phyloP scores from a whole-genome alignment of 1,140 invertebrate species.

The Euglossa dilemma region DNA sequence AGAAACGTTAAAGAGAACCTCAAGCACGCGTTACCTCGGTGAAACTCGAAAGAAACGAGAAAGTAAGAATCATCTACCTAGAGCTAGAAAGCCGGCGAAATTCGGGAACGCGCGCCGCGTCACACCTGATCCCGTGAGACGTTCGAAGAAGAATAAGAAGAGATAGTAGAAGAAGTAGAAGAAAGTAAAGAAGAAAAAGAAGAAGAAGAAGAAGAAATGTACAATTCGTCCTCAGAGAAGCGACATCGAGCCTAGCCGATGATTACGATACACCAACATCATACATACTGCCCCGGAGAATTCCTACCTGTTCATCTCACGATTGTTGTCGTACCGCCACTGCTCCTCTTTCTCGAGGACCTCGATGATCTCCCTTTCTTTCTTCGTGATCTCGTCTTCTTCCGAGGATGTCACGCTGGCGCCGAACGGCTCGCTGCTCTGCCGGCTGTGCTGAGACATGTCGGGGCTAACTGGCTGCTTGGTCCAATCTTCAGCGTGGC shows the following conservation, averaged over 20 bases:
- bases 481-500: constrained; percentile 83
- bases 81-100: constrained; percentile 14
- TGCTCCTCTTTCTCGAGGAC: constrained; percentile 87
- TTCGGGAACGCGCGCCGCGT: not conserved
- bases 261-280: not conserved
- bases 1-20: constrained; percentile 6
- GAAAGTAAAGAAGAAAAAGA: not conserved
- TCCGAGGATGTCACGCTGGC: constrained; percentile 86
- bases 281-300: not conserved
- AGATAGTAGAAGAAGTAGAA: not conserved
- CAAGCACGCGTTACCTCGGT: not conserved
- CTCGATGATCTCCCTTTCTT: constrained; percentile 88
- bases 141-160: not conserved
- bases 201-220: not conserved
- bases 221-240: constrained; percentile 6
- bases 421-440: constrained; percentile 88
- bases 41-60: not conserved
- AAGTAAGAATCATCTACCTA: not conserved
- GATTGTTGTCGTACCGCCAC: constrained; percentile 81
- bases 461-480: constrained; percentile 84
- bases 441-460: constrained; percentile 88
- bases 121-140: not conserved
- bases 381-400: constrained; percentile 88
- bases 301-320: constrained; percentile 75
- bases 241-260: constrained; percentile 30